Conservation (phyloP, 2,888 invertebrate species). For the Rhyacophila evoluta region DNA sequence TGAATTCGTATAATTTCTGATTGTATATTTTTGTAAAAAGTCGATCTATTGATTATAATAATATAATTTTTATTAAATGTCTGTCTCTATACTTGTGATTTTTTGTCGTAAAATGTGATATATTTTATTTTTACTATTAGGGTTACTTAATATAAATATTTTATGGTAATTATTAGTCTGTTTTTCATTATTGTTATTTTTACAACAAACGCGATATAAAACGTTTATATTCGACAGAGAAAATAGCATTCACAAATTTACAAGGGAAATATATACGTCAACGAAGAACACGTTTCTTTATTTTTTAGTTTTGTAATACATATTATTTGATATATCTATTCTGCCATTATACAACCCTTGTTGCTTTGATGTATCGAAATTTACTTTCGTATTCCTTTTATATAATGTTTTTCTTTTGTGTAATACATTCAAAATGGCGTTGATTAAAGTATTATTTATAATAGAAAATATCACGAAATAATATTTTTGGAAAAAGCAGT, state of each 20-base stretch:
- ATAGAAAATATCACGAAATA: too few species aligned
- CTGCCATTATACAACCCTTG: too few species aligned
- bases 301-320: too few species aligned
- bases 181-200: constrained; percentile 19
- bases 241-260: too few species aligned
- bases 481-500: not conserved
- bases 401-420: too few species aligned
- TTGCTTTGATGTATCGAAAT: too few species aligned
- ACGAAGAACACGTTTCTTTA: too few species aligned
- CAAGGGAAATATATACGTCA: too few species aligned
- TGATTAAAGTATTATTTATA: too few species aligned
- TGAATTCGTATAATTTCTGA: not conserved
- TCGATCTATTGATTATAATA: not conserved
- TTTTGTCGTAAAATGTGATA: constrained; percentile 48
- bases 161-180: not conserved
- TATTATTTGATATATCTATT: too few species aligned
- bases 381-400: too few species aligned
- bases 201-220: not conserved
- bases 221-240: constrained; percentile 21
- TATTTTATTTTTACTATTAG: constrained; percentile 37
- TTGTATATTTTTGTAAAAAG: constrained; percentile 22
- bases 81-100: constrained; percentile 37
- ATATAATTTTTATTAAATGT: not conserved
- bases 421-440: too few species aligned
- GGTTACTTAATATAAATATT: not conserved